Percentiles rank a stretch among this genome's conserved stretches.
Conservation (phyloP, 2,113 vertebrate species). For the Actenoides lindsayi region DNA sequence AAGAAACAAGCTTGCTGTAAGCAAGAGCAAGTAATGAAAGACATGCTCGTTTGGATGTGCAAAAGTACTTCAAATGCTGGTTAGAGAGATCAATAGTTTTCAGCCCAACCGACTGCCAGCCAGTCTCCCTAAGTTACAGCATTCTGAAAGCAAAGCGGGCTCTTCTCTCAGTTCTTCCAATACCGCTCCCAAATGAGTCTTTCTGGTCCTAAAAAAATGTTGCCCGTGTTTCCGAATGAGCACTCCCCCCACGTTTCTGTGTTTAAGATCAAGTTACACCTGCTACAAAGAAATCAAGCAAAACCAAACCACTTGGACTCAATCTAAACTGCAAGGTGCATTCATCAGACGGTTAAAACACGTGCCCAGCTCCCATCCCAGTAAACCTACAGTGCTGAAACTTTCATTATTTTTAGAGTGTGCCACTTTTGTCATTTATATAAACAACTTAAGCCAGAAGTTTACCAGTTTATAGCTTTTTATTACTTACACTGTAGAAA, state of each 20-base stretch:
- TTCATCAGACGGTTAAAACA: not conserved
- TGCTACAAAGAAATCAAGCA: not conserved
- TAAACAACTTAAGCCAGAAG: not conserved
- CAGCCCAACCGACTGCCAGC: not conserved
- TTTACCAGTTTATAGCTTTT: not conserved
- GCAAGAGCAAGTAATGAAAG: not conserved
- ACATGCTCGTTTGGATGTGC: not conserved
- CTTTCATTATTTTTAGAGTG: not conserved
- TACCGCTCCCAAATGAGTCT: not conserved
- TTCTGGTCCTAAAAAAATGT: not conserved
- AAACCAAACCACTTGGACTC: not conserved
- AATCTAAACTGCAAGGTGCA: not conserved
- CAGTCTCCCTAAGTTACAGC: not conserved
- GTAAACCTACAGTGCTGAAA: not conserved
- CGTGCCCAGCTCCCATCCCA: accelerated
- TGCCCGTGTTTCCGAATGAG: not conserved
- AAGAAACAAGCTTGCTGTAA: not conserved
- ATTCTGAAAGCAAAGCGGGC: not conserved
- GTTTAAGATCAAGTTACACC: not conserved
- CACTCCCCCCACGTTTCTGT: accelerated
- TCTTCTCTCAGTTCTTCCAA: not conserved
- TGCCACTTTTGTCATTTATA: not conserved
- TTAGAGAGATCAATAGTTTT: not conserved
- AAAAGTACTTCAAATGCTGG: not conserved
- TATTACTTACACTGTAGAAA: not conserved